Base-by-base conservation (phyloP, 2,888 invertebrate species). In the Scaptomyza flava region DNA sequence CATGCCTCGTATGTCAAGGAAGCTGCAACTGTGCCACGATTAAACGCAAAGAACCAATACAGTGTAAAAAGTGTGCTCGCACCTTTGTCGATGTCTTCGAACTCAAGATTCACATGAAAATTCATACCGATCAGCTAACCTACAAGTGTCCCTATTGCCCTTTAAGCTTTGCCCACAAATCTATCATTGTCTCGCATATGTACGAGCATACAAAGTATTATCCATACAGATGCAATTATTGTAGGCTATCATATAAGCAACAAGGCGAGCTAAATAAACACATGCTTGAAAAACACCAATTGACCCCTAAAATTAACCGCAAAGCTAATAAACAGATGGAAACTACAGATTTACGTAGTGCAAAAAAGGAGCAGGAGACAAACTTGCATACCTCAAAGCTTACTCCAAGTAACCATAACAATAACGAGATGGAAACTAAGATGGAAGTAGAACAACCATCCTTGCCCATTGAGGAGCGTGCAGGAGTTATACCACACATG, bases 91-190 rank as follows among this genome's bases (percentile, higher is more conserved):
- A 36, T n/a, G 6, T 1, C n/a, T n/a, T 6, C 6, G 77, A 72
- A 7, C 65, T 77, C 0, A 8, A 42, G 0, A 74, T 72, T 9
- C 71, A 72, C 23, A 43, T 36, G 8, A 61, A 57, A 31, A 72
- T 72, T 1, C 71, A 72, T 38, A 58, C 45, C 2, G 23, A 48
- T 5, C 53, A 46, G 12, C 30, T 72, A 8, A 33, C 50, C 1
- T 72, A 72, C 48, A 72, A 72, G 34, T 68, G 74, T 12, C 3
- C 20, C 0, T 41, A 73, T 2, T 70, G 70, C 12, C 27, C 45
- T 1, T 41, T 36, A 6, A 72, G 69, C 14, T 72, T 72, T 31
- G 57, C 62, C 1, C 72, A 72, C 34, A 74, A 68, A 45, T 14
- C 52, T 0, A 62, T 41, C n/a, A 68, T 31, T 8, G 20, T 34